These are phyloP conservation scores for Oceanodroma leucorhoa DNA, from an alignment of 2,797 vertebrate genomes.

Conservation along the genomic window DNA sequence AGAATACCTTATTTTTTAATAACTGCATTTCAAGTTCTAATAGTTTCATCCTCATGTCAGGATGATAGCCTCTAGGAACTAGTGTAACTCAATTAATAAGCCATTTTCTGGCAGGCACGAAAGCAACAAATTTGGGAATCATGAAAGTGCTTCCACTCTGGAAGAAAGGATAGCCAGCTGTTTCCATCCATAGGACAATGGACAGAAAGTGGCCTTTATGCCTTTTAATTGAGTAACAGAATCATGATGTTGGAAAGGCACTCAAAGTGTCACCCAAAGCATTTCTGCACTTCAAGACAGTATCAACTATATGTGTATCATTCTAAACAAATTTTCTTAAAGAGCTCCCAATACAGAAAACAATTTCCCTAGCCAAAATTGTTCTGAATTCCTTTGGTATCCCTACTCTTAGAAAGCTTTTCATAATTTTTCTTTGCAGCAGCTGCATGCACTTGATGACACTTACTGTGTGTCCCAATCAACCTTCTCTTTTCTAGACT, in stretches of 20 bases:
- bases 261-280: neutral
- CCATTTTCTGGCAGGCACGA: neutral
- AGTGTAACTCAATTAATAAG: neutral
- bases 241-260: neutral
- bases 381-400: neutral
- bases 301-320: neutral
- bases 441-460: conserved; percentile 7
- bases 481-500: neutral
- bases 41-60: neutral
- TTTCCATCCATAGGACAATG: neutral
- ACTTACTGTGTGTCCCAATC: neutral
- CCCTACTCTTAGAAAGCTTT: neutral
- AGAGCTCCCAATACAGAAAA: neutral
- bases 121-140: neutral
- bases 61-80: neutral
- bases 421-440: neutral
- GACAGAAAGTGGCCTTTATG: neutral
- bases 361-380: neutral
- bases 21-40: neutral
- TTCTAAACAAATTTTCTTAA: neutral
- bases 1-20: neutral
- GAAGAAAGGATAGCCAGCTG: neutral
- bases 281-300: neutral
- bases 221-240: neutral
- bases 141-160: neutral